Percentiles rank a stretch among this genome's conserved stretches.
phyloP scores from a whole-genome alignment of 2,113 vertebrate genomes.

The Bos javanicus region DNA sequence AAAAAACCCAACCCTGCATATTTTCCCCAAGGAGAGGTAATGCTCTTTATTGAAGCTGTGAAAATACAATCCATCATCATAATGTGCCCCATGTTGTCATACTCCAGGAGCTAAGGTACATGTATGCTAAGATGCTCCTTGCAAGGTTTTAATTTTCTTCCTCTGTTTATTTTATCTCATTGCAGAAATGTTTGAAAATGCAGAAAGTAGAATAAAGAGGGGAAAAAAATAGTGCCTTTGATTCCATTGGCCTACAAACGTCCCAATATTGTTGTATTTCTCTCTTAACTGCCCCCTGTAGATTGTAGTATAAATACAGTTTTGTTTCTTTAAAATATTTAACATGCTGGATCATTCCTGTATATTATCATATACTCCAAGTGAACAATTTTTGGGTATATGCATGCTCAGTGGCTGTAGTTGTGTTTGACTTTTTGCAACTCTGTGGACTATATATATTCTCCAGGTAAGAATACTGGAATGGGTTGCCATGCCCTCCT shows the following conservation, averaged over 20 bases:
- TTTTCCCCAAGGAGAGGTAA: slow-evolving; percentile 54
- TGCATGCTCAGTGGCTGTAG: not conserved
- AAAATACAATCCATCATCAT: slow-evolving; percentile 43
- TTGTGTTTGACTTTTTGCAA: not conserved
- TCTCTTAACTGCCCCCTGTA: not conserved
- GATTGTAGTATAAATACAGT: not conserved
- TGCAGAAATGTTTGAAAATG: not conserved
- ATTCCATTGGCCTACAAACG: not conserved
- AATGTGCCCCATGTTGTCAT: accelerated
- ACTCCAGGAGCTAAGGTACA: not conserved
- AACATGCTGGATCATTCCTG: not conserved
- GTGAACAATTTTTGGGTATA: not conserved
- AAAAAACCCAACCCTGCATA: slow-evolving; percentile 37
- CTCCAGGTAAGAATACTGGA: not conserved
- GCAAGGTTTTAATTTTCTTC: not conserved
- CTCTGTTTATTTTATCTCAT: not conserved
- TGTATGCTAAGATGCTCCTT: not conserved
- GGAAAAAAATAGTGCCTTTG: accelerated
- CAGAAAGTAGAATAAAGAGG: not conserved
- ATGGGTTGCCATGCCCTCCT: not conserved
- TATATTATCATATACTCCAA: not conserved
- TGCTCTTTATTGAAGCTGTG: slow-evolving; percentile 32
- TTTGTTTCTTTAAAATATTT: not conserved
- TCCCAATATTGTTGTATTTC: not conserved
- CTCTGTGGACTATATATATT: not conserved